These are phyloP conservation scores for Cladopsammia gracilis DNA, from an alignment of 64 coral and sea anemone species.

Conservation along the genomic window DNA sequence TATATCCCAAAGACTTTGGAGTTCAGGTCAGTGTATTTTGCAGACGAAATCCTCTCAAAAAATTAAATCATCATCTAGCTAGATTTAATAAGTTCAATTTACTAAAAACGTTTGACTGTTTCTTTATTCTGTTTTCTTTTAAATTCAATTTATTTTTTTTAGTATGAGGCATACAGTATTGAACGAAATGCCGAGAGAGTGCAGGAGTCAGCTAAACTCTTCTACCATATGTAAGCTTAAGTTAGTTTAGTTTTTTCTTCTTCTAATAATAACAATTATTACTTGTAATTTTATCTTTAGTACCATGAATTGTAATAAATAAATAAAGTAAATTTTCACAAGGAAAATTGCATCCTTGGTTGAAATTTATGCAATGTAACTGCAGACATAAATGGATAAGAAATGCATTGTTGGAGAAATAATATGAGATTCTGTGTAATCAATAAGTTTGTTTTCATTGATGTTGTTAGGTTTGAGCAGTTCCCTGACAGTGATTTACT, in stretches of 20 bases:
- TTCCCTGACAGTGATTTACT: conserved; percentile 86
- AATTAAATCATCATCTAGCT: not conserved
- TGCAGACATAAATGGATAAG: too few relatives aligned
- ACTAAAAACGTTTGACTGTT: not conserved
- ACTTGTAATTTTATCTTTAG: too few relatives aligned
- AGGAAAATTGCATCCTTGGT: too few relatives aligned
- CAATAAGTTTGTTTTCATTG: too few relatives aligned
- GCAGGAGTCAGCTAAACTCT: conserved; percentile 87
- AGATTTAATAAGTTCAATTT: not conserved
- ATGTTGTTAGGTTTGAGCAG: conserved; percentile 65
- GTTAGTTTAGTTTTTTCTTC: not conserved
- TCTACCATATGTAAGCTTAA: conserved; percentile 91
- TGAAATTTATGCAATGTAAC: too few relatives aligned
- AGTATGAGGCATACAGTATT: conserved; percentile 98
- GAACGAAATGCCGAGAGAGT: conserved; percentile 92
- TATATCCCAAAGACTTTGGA: conserved; percentile 93
- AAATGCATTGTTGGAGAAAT: too few relatives aligned
- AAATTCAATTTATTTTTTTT: not conserved
- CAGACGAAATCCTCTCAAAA: not conserved
- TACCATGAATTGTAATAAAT: too few relatives aligned
- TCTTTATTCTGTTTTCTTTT: not conserved
- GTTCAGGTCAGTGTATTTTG: conserved; percentile 70
- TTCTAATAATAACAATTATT: too few relatives aligned
- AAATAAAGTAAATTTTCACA: too few relatives aligned
- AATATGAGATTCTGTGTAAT: too few relatives aligned